Conservation (phyloP, 2,113 vertebrate genomes). For the Chunga burmeisteri region DNA sequence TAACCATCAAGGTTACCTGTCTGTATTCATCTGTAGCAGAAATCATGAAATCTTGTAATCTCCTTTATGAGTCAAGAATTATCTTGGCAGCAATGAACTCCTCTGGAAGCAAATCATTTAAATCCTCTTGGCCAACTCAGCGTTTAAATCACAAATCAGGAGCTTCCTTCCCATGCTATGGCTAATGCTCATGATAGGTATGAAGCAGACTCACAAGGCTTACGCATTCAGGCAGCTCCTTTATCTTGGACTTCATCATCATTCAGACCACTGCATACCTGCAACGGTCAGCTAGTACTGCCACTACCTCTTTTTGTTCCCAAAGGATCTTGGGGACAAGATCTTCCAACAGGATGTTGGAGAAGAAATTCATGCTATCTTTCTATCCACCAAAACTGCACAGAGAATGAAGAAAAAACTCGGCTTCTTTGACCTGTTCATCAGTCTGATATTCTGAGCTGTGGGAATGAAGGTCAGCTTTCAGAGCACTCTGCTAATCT, state of each 20-base stretch:
- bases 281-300: not conserved
- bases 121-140: not conserved
- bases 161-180: not conserved
- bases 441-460: not conserved
- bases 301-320: not conserved
- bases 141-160: not conserved
- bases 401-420: not conserved
- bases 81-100: not conserved
- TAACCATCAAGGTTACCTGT: not conserved
- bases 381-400: not conserved
- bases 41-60: not conserved
- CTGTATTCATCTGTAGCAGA: not conserved
- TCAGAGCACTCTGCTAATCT: not conserved
- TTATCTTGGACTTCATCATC: not conserved
- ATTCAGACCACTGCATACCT: not conserved
- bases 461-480: not conserved
- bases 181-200: not conserved
- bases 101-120: not conserved
- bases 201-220: not conserved
- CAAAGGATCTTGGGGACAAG: not conserved
- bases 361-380: not conserved
- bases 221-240: not conserved
- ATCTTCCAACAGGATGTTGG: not conserved
- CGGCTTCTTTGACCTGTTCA: not conserved
- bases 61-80: not conserved